A percentile compares a stretch with the other conserved stretches of the same genome.
Conservation (phyloP, 1,140 invertebrate species). For the Lepidurus couesii region DNA sequence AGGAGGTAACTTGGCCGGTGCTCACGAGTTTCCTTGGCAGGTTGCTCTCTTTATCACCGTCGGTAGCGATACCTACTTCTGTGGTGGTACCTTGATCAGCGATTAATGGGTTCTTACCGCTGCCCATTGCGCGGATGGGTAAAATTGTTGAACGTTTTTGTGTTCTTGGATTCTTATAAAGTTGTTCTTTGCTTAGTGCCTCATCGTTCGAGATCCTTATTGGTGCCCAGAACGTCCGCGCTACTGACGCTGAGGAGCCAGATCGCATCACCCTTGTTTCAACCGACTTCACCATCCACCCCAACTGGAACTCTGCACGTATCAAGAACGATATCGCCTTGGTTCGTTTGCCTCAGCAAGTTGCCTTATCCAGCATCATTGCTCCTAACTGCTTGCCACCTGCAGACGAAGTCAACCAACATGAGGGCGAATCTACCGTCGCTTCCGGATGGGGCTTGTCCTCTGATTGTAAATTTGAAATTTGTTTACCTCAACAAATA, state of each 20-base stretch:
- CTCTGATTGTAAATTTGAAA: conserved; percentile 35
- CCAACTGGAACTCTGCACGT: conserved; percentile 46
- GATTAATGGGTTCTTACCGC: conserved; percentile 51
- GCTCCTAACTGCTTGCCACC: conserved; percentile 46
- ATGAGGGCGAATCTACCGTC: conserved; percentile 44
- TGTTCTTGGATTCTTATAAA: not conserved
- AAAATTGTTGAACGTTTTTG: not conserved
- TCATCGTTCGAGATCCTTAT: conserved; percentile 18
- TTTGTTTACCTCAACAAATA: not conserved
- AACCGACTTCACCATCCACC: conserved; percentile 47
- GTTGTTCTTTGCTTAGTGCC: not conserved
- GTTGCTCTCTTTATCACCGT: conserved; percentile 44
- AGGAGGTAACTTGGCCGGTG: conserved; percentile 38
- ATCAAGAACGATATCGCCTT: conserved; percentile 54
- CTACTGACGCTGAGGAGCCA: not conserved
- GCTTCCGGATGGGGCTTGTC: conserved; percentile 43
- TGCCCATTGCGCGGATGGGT: conserved; percentile 47
- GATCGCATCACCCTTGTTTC: conserved; percentile 35
- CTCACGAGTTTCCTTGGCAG: conserved; percentile 48
- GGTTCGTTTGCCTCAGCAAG: conserved; percentile 47
- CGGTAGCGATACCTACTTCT: conserved; percentile 45
- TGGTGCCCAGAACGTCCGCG: conserved; percentile 27
- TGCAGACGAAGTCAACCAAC: conserved; percentile 43
- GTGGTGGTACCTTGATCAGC: conserved; percentile 51
- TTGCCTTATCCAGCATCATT: conserved; percentile 50